Base-by-base conservation (phyloP, 2,797 vertebrate genomes). In the Salarias fasciatus region DNA sequence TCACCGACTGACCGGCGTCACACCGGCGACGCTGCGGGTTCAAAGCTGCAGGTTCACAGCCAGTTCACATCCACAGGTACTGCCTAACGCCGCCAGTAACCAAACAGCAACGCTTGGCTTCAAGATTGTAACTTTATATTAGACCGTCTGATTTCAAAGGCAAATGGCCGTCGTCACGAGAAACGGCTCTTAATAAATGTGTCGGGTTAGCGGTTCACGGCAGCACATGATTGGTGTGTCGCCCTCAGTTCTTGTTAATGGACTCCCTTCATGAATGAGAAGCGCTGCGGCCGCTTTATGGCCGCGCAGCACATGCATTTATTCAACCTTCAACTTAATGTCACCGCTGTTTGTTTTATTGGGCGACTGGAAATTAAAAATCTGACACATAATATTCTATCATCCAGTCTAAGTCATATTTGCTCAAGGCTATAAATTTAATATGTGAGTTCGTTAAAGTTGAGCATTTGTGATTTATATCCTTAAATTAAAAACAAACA, bases 111-210 rank as follows among this genome's bases (percentile, higher is more conserved):
- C 24, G 24, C 18, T 24, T 24, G 18, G 18, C 18, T 24, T 18
- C 18, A 24, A 24, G 18, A 24, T 24, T 24, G 18, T 24, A 24
- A 24, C 18, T 24, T 24, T 3, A 18, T 24, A 18, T 24, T 24
- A 71, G 70, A 75, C 72, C 60, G 62, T n/a, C 59, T 63, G 71
- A 83, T 83, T 77, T 79, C 77, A 83, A 77, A 69, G 72, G 58
- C 74, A 79, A 86, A 80, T 72, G 69, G 79, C 67, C 61, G 53
- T 38, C 10, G 14, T 60, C 80, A 62, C 59, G 80, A 74, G 40
- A 53, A 82, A 50, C 54, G 33, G 63, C 50, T 58, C 57, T 50
- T 83, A 78, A 80, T 67, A 79, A 78, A 86, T 71, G 51, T 69
- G 57, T 31, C 76, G 52, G 78, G 66, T 80, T 69, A 56, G 46